Evolutionary conservation across 1,140 invertebrate genomes (phyloP).

Genomic region (Helicorthomorpha holstii): DNA sequence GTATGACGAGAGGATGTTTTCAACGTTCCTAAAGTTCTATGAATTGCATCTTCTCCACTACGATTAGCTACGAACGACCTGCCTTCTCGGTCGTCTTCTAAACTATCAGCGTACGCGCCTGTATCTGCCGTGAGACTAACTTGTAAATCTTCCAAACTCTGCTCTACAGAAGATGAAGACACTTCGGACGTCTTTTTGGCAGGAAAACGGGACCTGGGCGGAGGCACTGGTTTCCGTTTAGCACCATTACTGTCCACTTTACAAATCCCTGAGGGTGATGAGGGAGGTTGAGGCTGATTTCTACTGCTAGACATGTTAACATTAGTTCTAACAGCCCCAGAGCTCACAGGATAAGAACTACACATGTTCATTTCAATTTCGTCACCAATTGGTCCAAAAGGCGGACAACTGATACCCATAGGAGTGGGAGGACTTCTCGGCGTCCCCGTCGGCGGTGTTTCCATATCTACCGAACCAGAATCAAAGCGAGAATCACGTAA

Average conservation of each 20-base stretch:
- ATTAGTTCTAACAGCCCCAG: neutral
- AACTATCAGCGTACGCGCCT: neutral
- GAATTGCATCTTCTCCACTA: neutral
- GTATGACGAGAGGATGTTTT: neutral
- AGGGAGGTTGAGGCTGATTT: constrained; percentile 11
- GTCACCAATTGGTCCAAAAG: neutral
- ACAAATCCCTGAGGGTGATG: constrained; percentile 10
- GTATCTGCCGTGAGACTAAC: neutral
- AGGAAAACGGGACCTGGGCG: constrained; percentile 16
- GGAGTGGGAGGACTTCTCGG: constrained; percentile 22
- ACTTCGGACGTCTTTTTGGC: neutral
- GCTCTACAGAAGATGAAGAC: neutral
- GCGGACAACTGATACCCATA: too few relatives aligned
- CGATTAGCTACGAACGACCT: neutral
- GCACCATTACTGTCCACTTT: constrained; percentile 1
- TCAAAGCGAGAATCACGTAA: constrained; percentile 22
- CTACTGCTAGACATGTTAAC: neutral
- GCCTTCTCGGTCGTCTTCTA: neutral
- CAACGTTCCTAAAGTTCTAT: neutral
- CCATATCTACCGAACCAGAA: constrained; percentile 26
- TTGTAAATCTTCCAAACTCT: neutral
- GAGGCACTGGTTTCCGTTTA: constrained; percentile 17
- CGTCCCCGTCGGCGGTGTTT: constrained; percentile 23
- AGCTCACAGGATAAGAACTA: constrained; percentile 2
- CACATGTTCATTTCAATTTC: constrained; percentile 13